Base-by-base conservation (phyloP, 2,797 vertebrate species). In the Pseudomugil gertrudae region DNA sequence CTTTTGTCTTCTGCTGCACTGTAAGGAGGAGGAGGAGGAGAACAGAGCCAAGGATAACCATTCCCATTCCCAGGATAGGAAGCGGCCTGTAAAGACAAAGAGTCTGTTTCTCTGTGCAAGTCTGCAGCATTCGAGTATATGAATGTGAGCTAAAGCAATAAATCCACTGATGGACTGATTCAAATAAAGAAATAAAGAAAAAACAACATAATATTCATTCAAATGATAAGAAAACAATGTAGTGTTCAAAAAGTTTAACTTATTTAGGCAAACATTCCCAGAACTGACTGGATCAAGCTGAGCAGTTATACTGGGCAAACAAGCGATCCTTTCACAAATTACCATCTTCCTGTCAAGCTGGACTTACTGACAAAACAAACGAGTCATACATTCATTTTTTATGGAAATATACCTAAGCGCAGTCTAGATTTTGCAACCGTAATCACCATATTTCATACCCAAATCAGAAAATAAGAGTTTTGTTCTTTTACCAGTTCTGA, bases 21-120 rank as follows among this genome's bases (percentile, higher is more conserved):
- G 72, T 24, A 35, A 94, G 66, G 66, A 86, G 82, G 62, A 95
- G 82, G 62, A 95, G 40, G 40, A 91, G 76, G 9, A 90, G 43
- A 56, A 95, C 68, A 0, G 66, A 72, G 3, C 89, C 64, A 26
- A 95, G 87, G 32, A 93, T 57, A 9, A 89, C 74, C 26, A 79
- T 27, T 40, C 84, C 93, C 0, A 81, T 55, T 24, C 88, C 92
- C 65, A 93, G 76, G 63, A 95, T 85, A 13, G 47, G 73, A 27
- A 90, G 51, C 0, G 95, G 90, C 66, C 93, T 95, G 26, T 15
- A 17, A 13, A 17, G 38, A 52, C 11, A 26, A 3, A 54, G 45
- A 9, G 71, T 36, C 13, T 21, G 1, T 9, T 38, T 11, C 9
- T 69, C 38, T 56, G n/a, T 61, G 11, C 21, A 62, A 17, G n/a